Conservation (phyloP, 2,797 vertebrate genomes). For the Nyctibius grandis region DNA sequence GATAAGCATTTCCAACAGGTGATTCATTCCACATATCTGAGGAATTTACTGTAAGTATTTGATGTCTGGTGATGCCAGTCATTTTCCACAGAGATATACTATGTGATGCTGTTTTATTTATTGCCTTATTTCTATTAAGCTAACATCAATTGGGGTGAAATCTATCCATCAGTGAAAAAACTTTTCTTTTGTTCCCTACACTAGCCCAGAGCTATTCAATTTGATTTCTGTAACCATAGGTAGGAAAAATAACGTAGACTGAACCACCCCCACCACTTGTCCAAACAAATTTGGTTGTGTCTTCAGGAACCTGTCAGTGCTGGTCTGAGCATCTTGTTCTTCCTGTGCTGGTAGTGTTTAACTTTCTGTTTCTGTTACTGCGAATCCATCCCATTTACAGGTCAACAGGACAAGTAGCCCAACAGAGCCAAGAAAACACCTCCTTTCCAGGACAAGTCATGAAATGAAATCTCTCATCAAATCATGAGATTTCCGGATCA, state of each 20-base stretch:
- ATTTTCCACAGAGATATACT: background rate
- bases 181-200: background rate
- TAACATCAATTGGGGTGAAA: background rate
- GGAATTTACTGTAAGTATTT: background rate
- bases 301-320: background rate
- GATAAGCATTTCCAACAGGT: background rate
- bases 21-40: background rate
- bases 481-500: background rate
- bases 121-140: background rate
- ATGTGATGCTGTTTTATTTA: background rate
- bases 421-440: background rate
- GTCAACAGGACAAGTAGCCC: background rate
- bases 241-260: background rate
- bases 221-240: background rate
- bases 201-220: background rate
- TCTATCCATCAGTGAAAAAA: background rate
- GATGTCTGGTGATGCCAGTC: background rate
- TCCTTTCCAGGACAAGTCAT: background rate
- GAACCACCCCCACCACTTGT: background rate
- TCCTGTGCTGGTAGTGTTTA: background rate
- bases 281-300: background rate
- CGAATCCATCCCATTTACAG: background rate
- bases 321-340: background rate
- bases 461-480: background rate
- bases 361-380: background rate